phyloP scores from a whole-genome alignment of 2,888 invertebrate genomes.

The Drosophila cyrtoloma region DNA sequence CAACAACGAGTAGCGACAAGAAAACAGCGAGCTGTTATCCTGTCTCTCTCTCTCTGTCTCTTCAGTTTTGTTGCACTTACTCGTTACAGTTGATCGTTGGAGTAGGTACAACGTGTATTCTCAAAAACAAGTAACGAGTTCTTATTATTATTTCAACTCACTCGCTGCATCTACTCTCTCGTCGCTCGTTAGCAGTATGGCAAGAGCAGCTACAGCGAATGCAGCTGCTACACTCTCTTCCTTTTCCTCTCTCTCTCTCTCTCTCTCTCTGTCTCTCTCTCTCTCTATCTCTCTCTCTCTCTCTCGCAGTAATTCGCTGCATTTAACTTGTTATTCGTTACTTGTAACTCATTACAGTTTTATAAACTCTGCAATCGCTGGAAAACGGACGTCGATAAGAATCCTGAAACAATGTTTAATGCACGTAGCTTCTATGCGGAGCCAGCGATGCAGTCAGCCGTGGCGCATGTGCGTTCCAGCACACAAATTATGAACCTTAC shows the following conservation, averaged over 20 bases:
- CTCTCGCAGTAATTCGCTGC: neutral
- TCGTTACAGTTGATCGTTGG: neutral
- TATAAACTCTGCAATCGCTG: slow-evolving; percentile 91
- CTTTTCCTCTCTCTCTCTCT: neutral
- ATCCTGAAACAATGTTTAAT: slow-evolving; percentile 88
- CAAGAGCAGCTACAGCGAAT: neutral
- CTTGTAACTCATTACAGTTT: slow-evolving; percentile 87
- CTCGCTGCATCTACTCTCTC: neutral
- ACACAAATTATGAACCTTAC: slow-evolving; percentile 87
- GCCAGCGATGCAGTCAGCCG: slow-evolving; percentile 86
- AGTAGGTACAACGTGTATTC: neutral
- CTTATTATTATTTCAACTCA: neutral
- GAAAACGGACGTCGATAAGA: slow-evolving; percentile 89
- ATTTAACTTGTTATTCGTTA: slow-evolving; percentile 72
- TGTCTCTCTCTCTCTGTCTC: neutral
- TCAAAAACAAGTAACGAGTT: neutral
- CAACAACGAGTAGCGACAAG: neutral
- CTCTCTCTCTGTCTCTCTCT: neutral
- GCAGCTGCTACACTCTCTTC: neutral
- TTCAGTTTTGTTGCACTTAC: neutral
- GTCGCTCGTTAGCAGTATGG: neutral
- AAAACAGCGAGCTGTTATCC: neutral
- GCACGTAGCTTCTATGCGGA: slow-evolving; percentile 86
- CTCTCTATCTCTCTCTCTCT: neutral
- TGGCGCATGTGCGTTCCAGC: slow-evolving; percentile 86